Percentiles rank a stretch among this genome's conserved stretches.
These are phyloP conservation scores for Parnassius orleans DNA, from an alignment of 2,888 invertebrate species.

Conservation along the genomic window DNA sequence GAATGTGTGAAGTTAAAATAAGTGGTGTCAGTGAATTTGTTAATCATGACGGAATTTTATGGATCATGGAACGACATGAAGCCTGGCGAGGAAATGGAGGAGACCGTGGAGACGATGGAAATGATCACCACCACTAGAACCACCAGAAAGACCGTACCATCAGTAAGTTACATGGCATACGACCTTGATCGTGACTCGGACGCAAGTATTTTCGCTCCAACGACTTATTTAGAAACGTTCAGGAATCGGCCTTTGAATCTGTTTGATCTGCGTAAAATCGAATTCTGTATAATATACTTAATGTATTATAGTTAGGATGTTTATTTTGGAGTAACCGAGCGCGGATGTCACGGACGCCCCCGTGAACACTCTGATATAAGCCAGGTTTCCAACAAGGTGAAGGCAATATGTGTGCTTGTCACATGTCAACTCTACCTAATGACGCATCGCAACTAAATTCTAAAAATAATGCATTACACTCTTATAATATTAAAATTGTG, in stretches of 20 bases:
- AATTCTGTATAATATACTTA: conserved; percentile 45
- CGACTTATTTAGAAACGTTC: conserved; percentile 45
- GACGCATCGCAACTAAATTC: conserved; percentile 48
- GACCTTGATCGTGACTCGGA: conserved; percentile 53
- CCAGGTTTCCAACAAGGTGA: conserved; percentile 71
- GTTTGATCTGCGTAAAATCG: conserved; percentile 40
- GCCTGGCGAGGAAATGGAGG: conserved; percentile 45
- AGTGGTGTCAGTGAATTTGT: conserved; percentile 30
- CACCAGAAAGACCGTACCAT: conserved; percentile 47
- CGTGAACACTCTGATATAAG: conserved; percentile 66
- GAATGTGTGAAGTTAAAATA: conserved; percentile 58
- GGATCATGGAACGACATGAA: conserved; percentile 65
- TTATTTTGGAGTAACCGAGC: conserved; percentile 62
- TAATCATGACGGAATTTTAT: conserved; percentile 73
- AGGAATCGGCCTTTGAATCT: conserved; percentile 41
- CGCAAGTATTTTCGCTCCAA: conserved; percentile 49
- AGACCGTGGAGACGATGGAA: conserved; percentile 62
- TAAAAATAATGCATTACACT: conserved; percentile 44
- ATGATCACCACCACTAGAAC: conserved; percentile 71
- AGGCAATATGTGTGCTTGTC: conserved; percentile 62
- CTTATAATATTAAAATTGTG: conserved; percentile 35
- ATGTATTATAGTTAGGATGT: conserved; percentile 62
- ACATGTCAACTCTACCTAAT: conserved; percentile 63
- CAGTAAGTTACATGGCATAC: conserved; percentile 52
- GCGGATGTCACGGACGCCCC: conserved; percentile 69